Conservation (phyloP, 2,113 vertebrate species). For the Paramormyrops kingsleyae region DNA sequence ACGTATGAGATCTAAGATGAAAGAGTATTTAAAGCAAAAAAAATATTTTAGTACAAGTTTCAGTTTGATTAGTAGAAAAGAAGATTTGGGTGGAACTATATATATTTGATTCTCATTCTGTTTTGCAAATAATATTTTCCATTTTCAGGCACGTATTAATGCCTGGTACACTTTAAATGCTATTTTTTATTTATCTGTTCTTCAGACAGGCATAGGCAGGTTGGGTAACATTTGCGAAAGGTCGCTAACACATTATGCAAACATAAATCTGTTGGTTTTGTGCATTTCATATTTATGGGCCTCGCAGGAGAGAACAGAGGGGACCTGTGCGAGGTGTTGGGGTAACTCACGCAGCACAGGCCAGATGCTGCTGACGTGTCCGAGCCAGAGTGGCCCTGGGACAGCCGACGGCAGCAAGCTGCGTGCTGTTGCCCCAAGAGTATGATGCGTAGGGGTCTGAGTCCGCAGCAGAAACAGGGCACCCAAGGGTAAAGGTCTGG, state of each 20-base stretch:
- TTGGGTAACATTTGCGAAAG: neutral
- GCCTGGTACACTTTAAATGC: neutral
- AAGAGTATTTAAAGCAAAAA: neutral
- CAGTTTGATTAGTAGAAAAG: neutral
- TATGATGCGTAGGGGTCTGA: neutral
- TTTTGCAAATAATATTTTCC: neutral
- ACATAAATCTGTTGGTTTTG: neutral
- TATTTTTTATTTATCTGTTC: neutral
- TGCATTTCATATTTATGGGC: neutral
- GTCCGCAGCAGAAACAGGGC: slow-evolving; percentile 27
- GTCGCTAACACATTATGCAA: neutral
- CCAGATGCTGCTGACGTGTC: neutral
- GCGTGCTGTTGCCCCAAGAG: neutral
- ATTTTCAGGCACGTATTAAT: neutral
- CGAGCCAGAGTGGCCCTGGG: neutral
- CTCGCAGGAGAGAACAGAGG: neutral
- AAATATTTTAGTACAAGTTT: neutral
- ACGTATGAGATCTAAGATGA: slow-evolving; percentile 20
- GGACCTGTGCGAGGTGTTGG: neutral
- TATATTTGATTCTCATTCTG: neutral
- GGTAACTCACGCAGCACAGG: neutral
- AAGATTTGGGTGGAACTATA: neutral
- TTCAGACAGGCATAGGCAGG: neutral
- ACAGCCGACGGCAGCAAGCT: neutral
- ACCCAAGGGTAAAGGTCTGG: slow-evolving; percentile 37